Base-by-base conservation (phyloP, 2,113 vertebrate genomes). In the Corythaixoides concolor region DNA sequence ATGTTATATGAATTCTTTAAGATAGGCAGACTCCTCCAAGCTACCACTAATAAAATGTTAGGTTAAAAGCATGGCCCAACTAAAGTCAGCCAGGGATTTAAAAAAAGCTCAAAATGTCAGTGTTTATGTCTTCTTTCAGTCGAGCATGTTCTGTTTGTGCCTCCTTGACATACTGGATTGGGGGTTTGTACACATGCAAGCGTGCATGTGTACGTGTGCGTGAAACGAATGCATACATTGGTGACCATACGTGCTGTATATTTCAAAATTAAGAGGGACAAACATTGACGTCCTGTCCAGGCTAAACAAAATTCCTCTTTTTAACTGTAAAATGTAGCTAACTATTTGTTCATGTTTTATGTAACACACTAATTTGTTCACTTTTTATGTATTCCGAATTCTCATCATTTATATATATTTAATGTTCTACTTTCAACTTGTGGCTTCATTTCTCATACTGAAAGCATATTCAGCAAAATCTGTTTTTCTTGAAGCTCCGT, bases 331-430 rank as follows among this genome's bases (percentile, higher is more conserved):
- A 86, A 49, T 17, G 47, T 60, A 85, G 70, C 41, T 85, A 88
- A 94, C 62, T 41, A 59, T 68, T 93, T 74, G 41, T 23, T 92
- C 84, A 83, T 91, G 50, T 88, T 96, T 95, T 93, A 96, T 96
- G 93, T 76, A 97, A 76, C 50, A 60, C 77, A 19, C 67, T 88
- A 56, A 75, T 74, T 63, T 89, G 74, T 62, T 69, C 32, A 49
- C 77, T 83, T 52, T 80, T 83, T 88, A 79, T 50, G 35, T 79
- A 80, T 85, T 95, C 92, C 91, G 87, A 88, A 59, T 9, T 76
- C 85, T 90, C 58, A 66, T 86, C n/a, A 21, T 73, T 94, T 87
- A 93, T 94, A 83, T 90, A 92, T 91, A 75, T 85, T 90, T 90
- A 66, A 93, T 91, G 49, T 23, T 78, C 80, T 80, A 30, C 70